Evolutionary conservation across 2,888 invertebrate species (phyloP).

Genomic region (Panorpa germanica): DNA sequence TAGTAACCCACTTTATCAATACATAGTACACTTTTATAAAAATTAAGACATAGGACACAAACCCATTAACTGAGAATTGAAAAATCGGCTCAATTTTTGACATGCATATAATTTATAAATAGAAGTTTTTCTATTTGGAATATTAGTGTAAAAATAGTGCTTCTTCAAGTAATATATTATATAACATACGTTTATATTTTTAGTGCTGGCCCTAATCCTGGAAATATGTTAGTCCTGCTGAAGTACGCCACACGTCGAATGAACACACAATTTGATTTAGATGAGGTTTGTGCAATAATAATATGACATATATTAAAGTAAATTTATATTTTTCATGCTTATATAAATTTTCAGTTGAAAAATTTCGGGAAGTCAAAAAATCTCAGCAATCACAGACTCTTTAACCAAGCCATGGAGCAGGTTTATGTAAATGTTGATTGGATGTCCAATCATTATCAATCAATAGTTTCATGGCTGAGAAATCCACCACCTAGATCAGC

Average conservation of each 20-base stretch:
- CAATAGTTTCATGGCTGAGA: slow-evolving; percentile 55
- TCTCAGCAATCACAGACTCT: slow-evolving; percentile 48
- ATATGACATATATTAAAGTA: slow-evolving; percentile 3
- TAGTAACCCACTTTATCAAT: too few relatives aligned
- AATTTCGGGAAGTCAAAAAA: slow-evolving; percentile 44
- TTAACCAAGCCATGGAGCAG: slow-evolving; percentile 64
- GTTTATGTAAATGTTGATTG: slow-evolving; percentile 68
- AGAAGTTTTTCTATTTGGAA: slow-evolving; percentile 4
- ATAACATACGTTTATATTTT: too few relatives aligned
- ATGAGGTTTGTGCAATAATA: slow-evolving; percentile 37
- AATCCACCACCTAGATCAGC: too few relatives aligned
- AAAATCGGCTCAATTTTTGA: slow-evolving; percentile 17
- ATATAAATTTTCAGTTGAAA: slow-evolving; percentile 32
- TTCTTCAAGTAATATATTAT: too few relatives aligned
- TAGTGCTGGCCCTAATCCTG: slow-evolving; percentile 56
- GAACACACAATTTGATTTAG: slow-evolving; percentile 54
- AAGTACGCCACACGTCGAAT: slow-evolving; percentile 53
- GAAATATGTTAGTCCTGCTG: slow-evolving; percentile 48
- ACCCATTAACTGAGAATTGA: too few relatives aligned
- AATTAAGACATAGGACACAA: too few relatives aligned
- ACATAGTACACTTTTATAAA: too few relatives aligned
- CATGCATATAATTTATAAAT: slow-evolving; percentile 1
- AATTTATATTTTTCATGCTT: slow-evolving; percentile 8
- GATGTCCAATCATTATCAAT: slow-evolving; percentile 56
- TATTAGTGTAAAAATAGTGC: too few relatives aligned